These are phyloP conservation scores for Heliconius eleuchia DNA, from an alignment of 1,140 invertebrate genomes.

Conservation along the genomic window DNA sequence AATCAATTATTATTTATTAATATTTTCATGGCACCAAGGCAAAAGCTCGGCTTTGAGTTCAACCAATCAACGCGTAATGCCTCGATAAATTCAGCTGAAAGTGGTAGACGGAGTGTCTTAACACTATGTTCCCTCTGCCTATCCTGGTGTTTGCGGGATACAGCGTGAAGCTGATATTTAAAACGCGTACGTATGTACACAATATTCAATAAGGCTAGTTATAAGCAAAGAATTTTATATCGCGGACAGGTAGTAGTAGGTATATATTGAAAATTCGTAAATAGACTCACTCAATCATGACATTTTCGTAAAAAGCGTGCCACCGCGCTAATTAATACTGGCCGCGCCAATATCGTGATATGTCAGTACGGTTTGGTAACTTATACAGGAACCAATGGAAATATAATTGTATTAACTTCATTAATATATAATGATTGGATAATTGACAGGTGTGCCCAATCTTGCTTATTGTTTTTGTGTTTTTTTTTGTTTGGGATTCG, in stretches of 20 bases:
- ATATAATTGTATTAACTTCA: slow-evolving; percentile 27
- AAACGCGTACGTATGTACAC: too few species aligned
- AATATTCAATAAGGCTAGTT: too few species aligned
- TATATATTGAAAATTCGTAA: background rate
- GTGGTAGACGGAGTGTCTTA: too few species aligned
- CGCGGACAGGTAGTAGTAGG: background rate
- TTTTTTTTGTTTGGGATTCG: too few species aligned
- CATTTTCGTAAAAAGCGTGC: slow-evolving; percentile 37
- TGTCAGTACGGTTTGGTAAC: slow-evolving; percentile 41
- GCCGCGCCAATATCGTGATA: slow-evolving; percentile 49
- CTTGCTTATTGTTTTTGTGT: background rate
- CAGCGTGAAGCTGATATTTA: too few species aligned
- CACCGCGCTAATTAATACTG: slow-evolving; percentile 43
- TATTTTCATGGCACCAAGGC: too few species aligned
- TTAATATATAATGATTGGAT: slow-evolving; percentile 12
- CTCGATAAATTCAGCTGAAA: too few species aligned
- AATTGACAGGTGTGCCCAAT: background rate
- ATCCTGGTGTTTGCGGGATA: too few species aligned
- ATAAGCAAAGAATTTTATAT: background rate
- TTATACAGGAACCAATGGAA: slow-evolving; percentile 27
- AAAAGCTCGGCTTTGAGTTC: too few species aligned
- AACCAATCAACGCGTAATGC: too few species aligned
- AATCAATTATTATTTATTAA: too few species aligned
- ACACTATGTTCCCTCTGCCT: too few species aligned
- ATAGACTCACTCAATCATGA: slow-evolving; percentile 18